Evolutionary conservation across 2,113 vertebrate species (phyloP), one percentile per base, ranked within the genome.

Genomic region (Vidua chalybeata): DNA sequence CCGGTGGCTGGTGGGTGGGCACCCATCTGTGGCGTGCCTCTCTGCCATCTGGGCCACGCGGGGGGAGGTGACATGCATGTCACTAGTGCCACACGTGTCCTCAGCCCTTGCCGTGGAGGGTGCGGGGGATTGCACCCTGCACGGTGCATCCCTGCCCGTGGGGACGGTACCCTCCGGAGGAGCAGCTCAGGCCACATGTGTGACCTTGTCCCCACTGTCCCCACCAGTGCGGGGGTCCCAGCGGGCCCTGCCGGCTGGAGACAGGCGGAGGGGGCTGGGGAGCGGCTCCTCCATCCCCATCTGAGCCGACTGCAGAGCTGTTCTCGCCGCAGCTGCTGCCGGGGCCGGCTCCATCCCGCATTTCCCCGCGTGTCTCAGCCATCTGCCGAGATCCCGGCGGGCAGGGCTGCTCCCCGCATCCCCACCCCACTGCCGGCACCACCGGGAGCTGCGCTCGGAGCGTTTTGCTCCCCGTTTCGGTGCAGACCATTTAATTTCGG

Each of bases 131-230:
- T 35, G 35, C 80, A 15, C 82, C 55, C 54, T 5, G 23, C 3
- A 0, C 1, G 6, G 51, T 4, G 19, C 37, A 6, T 15, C 66
- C 14, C 77, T 2, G 2, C 6, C 77, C 19, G 2, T 0, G 5
- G 62, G 26, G 23, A 15, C 2, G 1, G 30, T 2, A 6, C n/a
- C n/a, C 13, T 7, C n/a, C 6, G 10, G 26, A 12, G 67, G 4
- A 45, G 43, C 31, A 9, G 2, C 8, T 22, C 7, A 5, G 41
- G 30, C 51, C 41, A 4, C 4, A 0, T 0, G 1, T 1, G 23
- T 26, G 22, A 12, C 75, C 23, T 22, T 3, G 11, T 55, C 63
- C 80, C 77, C 17, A 0, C n/a, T 13, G 84, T 58, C 67, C 80
- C 80, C 87, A 23, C 5, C 59, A 11, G 10, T 0, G 8, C 3